Percentiles rank a stretch among this genome's conserved stretches.
Evolutionary conservation across 2,797 vertebrate species (phyloP).

Genomic region (Microcaecilia unicolor): DNA sequence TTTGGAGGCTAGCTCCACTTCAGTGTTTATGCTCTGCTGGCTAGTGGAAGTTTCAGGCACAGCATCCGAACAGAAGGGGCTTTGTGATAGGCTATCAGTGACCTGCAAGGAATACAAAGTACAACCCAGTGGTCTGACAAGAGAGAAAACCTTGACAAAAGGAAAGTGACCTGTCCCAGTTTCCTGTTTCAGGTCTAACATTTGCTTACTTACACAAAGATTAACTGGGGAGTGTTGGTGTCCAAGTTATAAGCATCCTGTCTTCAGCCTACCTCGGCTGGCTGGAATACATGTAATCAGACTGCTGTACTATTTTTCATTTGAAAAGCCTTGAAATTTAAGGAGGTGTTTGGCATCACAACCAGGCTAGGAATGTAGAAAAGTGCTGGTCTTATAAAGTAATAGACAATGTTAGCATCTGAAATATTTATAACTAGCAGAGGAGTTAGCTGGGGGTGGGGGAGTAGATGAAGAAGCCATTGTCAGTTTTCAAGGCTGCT

Average conservation of each 20-base stretch:
- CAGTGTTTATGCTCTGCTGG: constrained; percentile 70
- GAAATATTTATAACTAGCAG: too few species aligned
- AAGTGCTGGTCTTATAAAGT: too few species aligned
- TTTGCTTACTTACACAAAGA: constrained; percentile 32
- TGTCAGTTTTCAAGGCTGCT: too few species aligned
- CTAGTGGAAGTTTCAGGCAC: constrained; percentile 51
- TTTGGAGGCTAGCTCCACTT: constrained; percentile 48
- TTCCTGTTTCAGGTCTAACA: constrained; percentile 48
- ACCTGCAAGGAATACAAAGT: constrained; percentile 55
- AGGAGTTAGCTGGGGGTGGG: too few species aligned
- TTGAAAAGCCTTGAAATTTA: too few species aligned
- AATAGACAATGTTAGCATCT: too few species aligned
- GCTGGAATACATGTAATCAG: too few species aligned
- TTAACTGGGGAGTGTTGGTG: constrained; percentile 16
- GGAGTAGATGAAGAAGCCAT: too few species aligned
- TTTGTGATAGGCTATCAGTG: constrained; percentile 81
- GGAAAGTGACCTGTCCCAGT: constrained; percentile 43
- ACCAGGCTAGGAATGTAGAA: too few species aligned
- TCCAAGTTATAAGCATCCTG: constrained; percentile 10
- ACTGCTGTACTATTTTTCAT: too few species aligned
- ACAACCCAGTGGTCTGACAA: constrained; percentile 49
- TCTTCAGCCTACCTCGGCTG: not conserved
- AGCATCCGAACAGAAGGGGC: constrained; percentile 70
- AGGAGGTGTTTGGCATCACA: too few species aligned
- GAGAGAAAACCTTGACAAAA: constrained; percentile 57